Evolutionary conservation across 2,113 vertebrate species (phyloP).

Genomic region (Macrotus californicus): DNA sequence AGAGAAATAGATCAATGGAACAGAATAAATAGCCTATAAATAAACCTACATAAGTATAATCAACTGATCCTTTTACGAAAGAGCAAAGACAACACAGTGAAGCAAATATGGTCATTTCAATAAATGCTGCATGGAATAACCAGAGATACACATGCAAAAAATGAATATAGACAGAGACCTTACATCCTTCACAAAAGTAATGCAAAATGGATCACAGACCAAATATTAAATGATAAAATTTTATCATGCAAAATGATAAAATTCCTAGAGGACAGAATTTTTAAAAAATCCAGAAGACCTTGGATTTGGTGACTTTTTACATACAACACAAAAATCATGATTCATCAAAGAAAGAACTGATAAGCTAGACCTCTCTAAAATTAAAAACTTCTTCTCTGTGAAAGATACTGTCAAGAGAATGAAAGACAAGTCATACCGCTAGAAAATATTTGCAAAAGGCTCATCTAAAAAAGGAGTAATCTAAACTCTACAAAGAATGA

Average conservation of each 20-base stretch:
- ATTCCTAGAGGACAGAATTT: not conserved
- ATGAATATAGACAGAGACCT: not conserved
- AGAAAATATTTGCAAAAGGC: not conserved
- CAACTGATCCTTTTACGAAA: not conserved
- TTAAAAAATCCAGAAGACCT: not conserved
- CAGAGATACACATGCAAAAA: not conserved
- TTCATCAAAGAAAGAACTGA: not conserved
- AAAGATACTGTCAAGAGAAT: not conserved
- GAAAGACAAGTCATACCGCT: not conserved
- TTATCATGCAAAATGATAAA: not conserved
- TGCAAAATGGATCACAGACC: not conserved
- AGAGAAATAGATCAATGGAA: not conserved
- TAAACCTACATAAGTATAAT: not conserved
- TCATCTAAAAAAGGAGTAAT: not conserved
- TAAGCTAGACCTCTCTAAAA: not conserved
- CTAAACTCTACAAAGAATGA: not conserved
- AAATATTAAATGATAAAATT: not conserved
- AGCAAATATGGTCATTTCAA: not conserved
- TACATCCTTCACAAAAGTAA: not conserved
- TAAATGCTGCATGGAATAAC: not conserved
- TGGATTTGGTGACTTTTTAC: not conserved
- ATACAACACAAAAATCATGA: not conserved
- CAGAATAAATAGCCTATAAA: not conserved
- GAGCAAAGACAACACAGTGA: not conserved
- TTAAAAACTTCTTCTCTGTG: not conserved